phyloP scores from a whole-genome alignment of 2,888 invertebrate genomes.

The Choreutis nemorana region DNA sequence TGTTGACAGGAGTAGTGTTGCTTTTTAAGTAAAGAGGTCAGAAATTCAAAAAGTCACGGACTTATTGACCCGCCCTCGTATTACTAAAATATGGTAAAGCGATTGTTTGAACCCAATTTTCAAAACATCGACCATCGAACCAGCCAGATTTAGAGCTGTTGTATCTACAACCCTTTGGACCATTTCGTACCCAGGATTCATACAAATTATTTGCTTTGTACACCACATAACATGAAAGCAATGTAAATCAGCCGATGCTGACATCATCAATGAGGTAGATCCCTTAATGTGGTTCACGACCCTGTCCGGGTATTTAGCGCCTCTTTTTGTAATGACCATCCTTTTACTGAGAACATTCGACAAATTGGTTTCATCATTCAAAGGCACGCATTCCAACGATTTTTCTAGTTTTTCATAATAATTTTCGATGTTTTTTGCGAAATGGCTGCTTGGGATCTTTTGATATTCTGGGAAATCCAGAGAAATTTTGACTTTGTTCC shows the following conservation, averaged over 20 bases:
- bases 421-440: constrained; percentile 3
- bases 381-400: constrained; percentile 1
- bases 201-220: neutral
- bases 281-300: neutral
- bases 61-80: no score
- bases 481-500: constrained; percentile 7
- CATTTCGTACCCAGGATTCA: neutral
- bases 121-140: neutral
- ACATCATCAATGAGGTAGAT: neutral
- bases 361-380: constrained; percentile 1
- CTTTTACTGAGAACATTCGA: neutral
- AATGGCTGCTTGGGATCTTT: constrained; percentile 7
- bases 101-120: constrained; percentile 1
- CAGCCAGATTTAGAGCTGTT: neutral
- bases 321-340: neutral
- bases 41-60: no score
- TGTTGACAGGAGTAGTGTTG: neutral
- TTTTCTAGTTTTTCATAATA: constrained; percentile 7
- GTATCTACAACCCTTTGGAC: constrained; percentile 1
- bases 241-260: neutral
- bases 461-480: constrained; percentile 6
- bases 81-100: neutral
- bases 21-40: neutral
- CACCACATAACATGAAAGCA: neutral
- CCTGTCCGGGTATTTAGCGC: constrained; percentile 1